A percentile compares a stretch with the other conserved stretches of the same genome.
phyloP scores from a whole-genome alignment of 2,113 vertebrate genomes.

The Salvator merianae region DNA sequence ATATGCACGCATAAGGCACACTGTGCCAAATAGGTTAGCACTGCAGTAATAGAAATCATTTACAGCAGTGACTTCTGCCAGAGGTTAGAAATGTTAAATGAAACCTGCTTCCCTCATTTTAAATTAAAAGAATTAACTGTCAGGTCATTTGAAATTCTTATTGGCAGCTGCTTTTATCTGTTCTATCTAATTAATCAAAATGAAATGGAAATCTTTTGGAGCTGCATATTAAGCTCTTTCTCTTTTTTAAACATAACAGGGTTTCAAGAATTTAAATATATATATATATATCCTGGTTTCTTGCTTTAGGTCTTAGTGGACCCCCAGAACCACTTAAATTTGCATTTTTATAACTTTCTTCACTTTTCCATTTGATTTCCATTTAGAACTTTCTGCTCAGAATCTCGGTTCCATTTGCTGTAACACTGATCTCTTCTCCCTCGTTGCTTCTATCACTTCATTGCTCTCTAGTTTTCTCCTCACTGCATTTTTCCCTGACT shows the following conservation, averaged over 20 bases:
- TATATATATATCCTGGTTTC: not conserved
- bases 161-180: conserved; percentile 30
- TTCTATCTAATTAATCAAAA: conserved; percentile 25
- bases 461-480: not conserved
- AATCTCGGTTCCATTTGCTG: not conserved
- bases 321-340: conserved; percentile 2
- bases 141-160: not conserved
- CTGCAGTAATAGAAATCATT: not conserved
- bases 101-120: not conserved
- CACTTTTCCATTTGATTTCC: conserved; percentile 7
- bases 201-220: conserved; percentile 23
- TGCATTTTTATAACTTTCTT: conserved; percentile 10
- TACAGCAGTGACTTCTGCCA: conserved; percentile 16
- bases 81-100: conserved; percentile 7
- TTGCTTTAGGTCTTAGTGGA: conserved; percentile 1
- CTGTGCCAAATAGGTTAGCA: not conserved
- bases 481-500: not conserved
- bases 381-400: conserved; percentile 5
- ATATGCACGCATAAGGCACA: not conserved
- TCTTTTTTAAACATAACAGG: not conserved
- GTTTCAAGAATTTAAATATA: not conserved
- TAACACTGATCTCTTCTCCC: not conserved
- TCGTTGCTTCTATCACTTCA: not conserved
- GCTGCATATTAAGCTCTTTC: not conserved
- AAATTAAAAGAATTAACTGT: conserved; percentile 24